Base-by-base conservation (phyloP, 2,113 vertebrate genomes). In the Thunnus thynnus region DNA sequence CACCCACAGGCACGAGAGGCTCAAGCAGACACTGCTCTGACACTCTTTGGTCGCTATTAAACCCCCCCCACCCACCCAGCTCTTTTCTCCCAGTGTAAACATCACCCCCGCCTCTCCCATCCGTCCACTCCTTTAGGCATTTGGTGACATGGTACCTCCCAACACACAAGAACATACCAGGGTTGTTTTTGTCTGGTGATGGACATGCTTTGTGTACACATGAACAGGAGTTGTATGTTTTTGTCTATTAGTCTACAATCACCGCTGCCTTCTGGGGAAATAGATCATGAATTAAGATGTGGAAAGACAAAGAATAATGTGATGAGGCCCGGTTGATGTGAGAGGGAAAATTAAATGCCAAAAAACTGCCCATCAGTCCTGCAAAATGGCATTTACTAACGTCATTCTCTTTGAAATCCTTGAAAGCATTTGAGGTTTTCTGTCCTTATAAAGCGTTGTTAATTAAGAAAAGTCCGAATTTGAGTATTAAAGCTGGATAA, bases 401-500 rank as follows among this genome's bases (percentile, higher is more conserved):
- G 41, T 56, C 69, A 65, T 60, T 57, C 48, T 77, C 75, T 72
- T 47, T 72, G n/a, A 60, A 68, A 62, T 36, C 36, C 20, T 54
- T 44, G n/a, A 79, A 85, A 80, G 73, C 50, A 66, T 56, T 75
- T 0, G 4, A 78, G 83, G 41, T 67, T 83, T 63, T 65, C 54
- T 75, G 62, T 56, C 55, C 50, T 50, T 27, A 62, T 56, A 55
- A 80, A 76, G 60, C 17, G 0, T 18, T 14, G 78, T 76, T 92
- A 83, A 92, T 94, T 90, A 90, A 80, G 76, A 78, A 74, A 85
- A 82, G 72, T 83, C 83, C 65, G 79, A 76, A 80, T 92, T 83
- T 58, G 72, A 87, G 78, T 78, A 76, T 88, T 89, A 92, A 93
- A 79, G 70, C 83, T 17, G 71, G 55, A 46, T 94, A 92, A 94